phyloP scores from a whole-genome alignment of 2,113 vertebrate species.

The Anarhynchus alexandrinus region DNA sequence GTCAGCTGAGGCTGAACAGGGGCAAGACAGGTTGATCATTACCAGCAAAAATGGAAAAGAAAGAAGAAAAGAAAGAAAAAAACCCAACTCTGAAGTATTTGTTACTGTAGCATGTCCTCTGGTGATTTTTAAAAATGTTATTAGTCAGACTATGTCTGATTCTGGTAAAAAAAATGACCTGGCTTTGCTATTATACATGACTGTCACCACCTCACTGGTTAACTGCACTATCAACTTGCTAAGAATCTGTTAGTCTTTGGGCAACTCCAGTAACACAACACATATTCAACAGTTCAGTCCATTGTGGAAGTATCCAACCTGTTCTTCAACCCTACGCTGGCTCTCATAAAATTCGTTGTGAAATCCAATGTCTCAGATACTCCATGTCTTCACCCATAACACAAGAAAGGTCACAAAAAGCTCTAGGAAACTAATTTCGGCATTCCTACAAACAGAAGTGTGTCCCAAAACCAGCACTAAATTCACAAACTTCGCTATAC shows the following conservation, averaged over 20 bases:
- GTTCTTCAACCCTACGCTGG: fast-evolving
- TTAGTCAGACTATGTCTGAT: background rate
- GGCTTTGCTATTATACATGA: background rate
- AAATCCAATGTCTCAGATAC: background rate
- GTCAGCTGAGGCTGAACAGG: background rate
- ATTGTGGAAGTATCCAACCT: background rate
- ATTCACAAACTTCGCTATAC: background rate
- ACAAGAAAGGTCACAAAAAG: background rate
- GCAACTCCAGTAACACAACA: background rate
- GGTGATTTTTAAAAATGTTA: background rate
- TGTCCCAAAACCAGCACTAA: background rate
- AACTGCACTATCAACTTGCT: background rate
- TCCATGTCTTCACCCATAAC: background rate
- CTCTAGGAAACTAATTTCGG: background rate
- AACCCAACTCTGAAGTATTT: background rate
- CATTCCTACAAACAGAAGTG: background rate
- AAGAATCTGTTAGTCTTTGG: background rate
- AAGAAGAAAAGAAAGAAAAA: background rate
- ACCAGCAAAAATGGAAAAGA: background rate
- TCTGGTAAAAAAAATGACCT: background rate
- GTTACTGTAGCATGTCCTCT: background rate
- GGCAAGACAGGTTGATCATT: background rate
- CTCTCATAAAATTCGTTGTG: background rate
- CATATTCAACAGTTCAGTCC: background rate
- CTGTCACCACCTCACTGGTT: background rate